phyloP scores from a whole-genome alignment of 37 sponge, comb jelly and placozoan species.

The Theonella swinhoei region DNA sequence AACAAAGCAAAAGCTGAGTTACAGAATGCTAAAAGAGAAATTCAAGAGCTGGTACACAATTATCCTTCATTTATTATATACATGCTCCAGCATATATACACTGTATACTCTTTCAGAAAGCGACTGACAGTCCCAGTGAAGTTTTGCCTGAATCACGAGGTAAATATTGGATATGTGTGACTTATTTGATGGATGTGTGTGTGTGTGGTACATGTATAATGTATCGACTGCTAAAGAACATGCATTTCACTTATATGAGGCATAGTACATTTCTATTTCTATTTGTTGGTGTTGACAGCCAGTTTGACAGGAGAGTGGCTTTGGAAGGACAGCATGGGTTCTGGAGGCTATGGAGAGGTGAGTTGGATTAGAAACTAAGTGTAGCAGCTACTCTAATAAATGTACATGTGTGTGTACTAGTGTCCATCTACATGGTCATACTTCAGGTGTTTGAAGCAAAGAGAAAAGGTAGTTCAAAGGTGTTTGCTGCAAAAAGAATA shows the following conservation, averaged over 20 bases:
- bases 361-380: too few species aligned
- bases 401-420: too few species aligned
- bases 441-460: neutral
- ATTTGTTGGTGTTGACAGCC: neutral
- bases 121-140: neutral
- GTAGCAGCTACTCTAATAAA: neutral
- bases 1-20: neutral
- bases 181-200: too few species aligned
- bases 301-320: neutral
- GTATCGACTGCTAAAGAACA: too few species aligned
- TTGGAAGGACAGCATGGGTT: neutral
- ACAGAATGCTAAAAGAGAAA: neutral
- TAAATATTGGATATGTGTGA: too few species aligned
- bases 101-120: neutral
- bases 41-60: too few species aligned
- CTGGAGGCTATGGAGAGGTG: neutral
- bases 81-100: too few species aligned
- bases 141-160: too few species aligned
- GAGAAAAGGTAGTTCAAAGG: neutral
- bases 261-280: neutral
- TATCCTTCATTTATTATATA: too few species aligned
- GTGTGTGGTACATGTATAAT: too few species aligned
- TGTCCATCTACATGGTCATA: too few species aligned
- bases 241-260: too few species aligned
- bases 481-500: neutral